A percentile compares a stretch with the other conserved stretches of the same genome.
Conservation (phyloP, 2,797 vertebrate species). For the Yasuhikotakia modesta region DNA sequence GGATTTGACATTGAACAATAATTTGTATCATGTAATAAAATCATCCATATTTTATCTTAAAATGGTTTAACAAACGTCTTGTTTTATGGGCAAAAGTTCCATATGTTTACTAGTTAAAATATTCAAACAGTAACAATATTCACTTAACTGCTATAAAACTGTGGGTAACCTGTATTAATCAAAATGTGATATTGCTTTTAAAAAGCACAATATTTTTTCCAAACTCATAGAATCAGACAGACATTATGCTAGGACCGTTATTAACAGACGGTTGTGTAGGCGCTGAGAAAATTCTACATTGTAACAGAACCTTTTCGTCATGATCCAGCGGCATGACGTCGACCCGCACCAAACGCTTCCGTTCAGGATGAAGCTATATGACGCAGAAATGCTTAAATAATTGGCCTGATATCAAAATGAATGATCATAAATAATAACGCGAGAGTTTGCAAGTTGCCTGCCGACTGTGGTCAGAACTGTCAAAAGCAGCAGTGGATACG, state of each 20-base stretch:
- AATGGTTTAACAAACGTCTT: background rate
- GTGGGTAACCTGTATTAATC: background rate
- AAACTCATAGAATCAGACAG: background rate
- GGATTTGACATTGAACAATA: background rate
- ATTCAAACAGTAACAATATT: background rate
- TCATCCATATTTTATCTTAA: background rate
- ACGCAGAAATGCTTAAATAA: conserved; percentile 64
- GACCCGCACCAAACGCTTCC: conserved; percentile 69
- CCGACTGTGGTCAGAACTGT: conserved; percentile 82
- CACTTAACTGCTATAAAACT: background rate
- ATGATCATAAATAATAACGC: conserved; percentile 73
- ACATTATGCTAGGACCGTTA: conserved; percentile 51
- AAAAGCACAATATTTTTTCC: background rate
- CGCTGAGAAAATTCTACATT: conserved; percentile 53
- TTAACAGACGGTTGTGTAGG: conserved; percentile 57
- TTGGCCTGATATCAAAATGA: conserved; percentile 64
- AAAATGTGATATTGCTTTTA: background rate
- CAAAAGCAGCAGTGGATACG: conserved; percentile 83
- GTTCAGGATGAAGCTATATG: conserved; percentile 65
- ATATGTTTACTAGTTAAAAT: background rate
- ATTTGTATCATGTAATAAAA: too few relatives aligned
- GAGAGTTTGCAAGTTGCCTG: conserved; percentile 82
- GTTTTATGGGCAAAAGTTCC: background rate
- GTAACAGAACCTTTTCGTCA: conserved; percentile 68
- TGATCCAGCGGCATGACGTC: conserved; percentile 75